phyloP scores from a whole-genome alignment of 1,140 invertebrate genomes.

The Drosophila ambigua region DNA sequence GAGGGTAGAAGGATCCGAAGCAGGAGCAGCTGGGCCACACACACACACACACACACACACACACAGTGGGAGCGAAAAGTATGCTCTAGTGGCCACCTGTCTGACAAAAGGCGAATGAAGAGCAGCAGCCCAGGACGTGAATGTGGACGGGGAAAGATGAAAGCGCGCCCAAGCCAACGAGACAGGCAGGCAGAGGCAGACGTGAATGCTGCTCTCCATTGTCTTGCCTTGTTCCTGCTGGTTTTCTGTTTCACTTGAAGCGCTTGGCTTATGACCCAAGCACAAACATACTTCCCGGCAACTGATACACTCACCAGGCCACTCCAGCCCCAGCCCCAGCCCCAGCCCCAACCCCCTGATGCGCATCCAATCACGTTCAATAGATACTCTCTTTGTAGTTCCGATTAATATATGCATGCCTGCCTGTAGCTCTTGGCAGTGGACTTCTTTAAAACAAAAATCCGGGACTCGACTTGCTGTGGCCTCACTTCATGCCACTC shows the following conservation, averaged over 20 bases:
- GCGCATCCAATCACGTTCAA: too few species aligned
- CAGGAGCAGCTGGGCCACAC: slow-evolving; percentile 7
- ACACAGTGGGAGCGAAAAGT: slow-evolving; percentile 6
- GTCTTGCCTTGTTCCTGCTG: too few species aligned
- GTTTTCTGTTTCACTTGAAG: slow-evolving; percentile 24
- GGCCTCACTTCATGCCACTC: too few species aligned
- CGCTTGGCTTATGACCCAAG: slow-evolving; percentile 42
- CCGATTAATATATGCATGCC: too few species aligned
- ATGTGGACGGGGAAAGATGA: slow-evolving; percentile 19
- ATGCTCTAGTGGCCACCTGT: slow-evolving; percentile 41
- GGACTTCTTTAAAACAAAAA: too few species aligned
- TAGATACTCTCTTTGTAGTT: too few species aligned
- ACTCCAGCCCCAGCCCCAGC: too few species aligned
- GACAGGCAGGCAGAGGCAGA: not conserved
- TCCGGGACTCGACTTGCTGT: too few species aligned
- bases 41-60: slow-evolving; percentile 5
- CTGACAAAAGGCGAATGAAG: slow-evolving; percentile 22
- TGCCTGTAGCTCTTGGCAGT: too few species aligned
- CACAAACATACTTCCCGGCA: not conserved
- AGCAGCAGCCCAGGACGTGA: slow-evolving; percentile 17
- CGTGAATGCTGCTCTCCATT: not conserved
- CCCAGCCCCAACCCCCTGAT: too few species aligned
- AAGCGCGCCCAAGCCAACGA: slow-evolving; percentile 14
- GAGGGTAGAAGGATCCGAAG: not conserved
- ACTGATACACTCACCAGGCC: slow-evolving; percentile 20